Base-by-base conservation (phyloP, 2,113 vertebrate genomes). In the Emydura subglobosa region DNA sequence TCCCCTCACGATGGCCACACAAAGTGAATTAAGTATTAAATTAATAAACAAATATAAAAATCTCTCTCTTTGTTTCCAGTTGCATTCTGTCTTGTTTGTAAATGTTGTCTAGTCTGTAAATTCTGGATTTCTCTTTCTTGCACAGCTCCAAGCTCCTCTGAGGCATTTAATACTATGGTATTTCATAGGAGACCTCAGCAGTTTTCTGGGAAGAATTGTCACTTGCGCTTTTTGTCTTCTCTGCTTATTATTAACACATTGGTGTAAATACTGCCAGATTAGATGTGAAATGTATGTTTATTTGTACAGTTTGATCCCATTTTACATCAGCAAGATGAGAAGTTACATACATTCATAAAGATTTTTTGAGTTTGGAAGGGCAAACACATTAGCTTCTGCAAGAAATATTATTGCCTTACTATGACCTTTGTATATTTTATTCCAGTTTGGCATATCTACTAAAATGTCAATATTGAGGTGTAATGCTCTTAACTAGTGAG, bases 71-170 rank as follows among this genome's bases (percentile, higher is more conserved):
- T 90, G n/a, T 22, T 61, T 79, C 51, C 16, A 53, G 29, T 19
- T 74, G 7, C 25, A 39, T 7, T 88, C 88, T 0, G 1, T 8
- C 0, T 0, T n/a, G 31, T 29, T 59, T 59, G 12, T 29, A 59
- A 59, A 59, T 29, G 12, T 59, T 59, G 25, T 59, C 12, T 24
- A 81, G 12, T 87, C 47, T 84, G 27, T 13, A 44, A 4, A 7
- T 51, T 94, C 17, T 39, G 88, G 17, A 12, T 55, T 92, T 83
- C 12, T 80, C 29, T 91, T 84, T 74, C 87, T 85, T 59, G 25
- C 51, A 50, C 51, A 82, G 51, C 9, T 12, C 13, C 88, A 24
- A 54, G 31, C 42, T 91, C 8, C 87, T 34, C 8, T 51, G 54
- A 82, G 31, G 3, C 89, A 27, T 8, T 55, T 91, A 92, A 14